These are phyloP conservation scores for Beris morrisii DNA, from an alignment of 2,888 invertebrate species.

Conservation along the genomic window DNA sequence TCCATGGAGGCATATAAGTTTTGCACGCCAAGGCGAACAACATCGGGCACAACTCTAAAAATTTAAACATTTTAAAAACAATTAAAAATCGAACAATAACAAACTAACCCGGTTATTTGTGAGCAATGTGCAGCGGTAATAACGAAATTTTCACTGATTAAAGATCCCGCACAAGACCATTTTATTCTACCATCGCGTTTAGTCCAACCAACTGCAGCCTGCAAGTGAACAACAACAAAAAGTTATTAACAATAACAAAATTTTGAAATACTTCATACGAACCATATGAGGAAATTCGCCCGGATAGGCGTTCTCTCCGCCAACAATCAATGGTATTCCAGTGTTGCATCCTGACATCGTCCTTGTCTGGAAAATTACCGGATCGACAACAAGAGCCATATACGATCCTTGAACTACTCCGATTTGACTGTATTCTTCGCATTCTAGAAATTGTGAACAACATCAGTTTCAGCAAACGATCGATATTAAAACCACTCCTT, in stretches of 20 bases:
- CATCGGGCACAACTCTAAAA: slow-evolving; percentile 57
- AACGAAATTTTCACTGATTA: slow-evolving; percentile 58
- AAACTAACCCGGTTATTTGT: slow-evolving; percentile 46
- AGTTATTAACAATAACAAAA: too few relatives aligned
- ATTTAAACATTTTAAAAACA: slow-evolving; percentile 36
- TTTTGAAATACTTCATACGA: background rate
- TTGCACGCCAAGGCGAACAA: slow-evolving; percentile 60
- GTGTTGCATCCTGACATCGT: background rate
- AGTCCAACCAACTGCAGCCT: slow-evolving; percentile 38
- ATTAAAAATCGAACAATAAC: background rate
- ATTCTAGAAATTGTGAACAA: slow-evolving; percentile 52
- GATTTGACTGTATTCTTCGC: slow-evolving; percentile 55
- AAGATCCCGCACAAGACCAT: slow-evolving; percentile 32
- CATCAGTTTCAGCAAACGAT: too few relatives aligned
- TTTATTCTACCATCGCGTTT: slow-evolving; percentile 12
- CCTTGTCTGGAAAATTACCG: background rate
- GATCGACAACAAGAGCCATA: background rate
- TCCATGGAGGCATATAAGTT: slow-evolving; percentile 50
- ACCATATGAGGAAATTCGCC: slow-evolving; percentile 34
- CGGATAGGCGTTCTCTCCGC: slow-evolving; percentile 5
- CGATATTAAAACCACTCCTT: too few relatives aligned
- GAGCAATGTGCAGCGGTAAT: slow-evolving; percentile 63
- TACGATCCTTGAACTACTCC: background rate
- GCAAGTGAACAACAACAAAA: background rate
- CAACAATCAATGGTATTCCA: slow-evolving; percentile 18